Evolutionary conservation across 2,888 invertebrate genomes (phyloP), one percentile per base, ranked within the genome.

Genomic region (Nipponacmea schrenckii): DNA sequence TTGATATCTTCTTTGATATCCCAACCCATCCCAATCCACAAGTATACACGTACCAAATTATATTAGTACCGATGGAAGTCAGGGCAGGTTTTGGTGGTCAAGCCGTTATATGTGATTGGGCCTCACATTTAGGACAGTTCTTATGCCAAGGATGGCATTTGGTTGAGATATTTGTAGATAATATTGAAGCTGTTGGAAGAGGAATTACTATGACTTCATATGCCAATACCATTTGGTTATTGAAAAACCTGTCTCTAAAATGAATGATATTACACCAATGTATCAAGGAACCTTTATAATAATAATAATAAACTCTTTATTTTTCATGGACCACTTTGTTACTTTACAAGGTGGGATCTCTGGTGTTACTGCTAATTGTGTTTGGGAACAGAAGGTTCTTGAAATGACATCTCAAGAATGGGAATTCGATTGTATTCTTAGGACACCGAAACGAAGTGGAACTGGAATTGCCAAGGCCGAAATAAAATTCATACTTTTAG

Each of bases 1-100:
- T 84, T 8, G 86, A 87, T 62, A 77, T 87, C 24, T 86, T 87
- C 79, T 85, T 84, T 77, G 84, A 86, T 71, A 74, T 84, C 8
- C 86, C 87, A 0, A 69, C 67, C 10, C 76, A 77, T 26, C 79
- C 81, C 2, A 71, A 62, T 14, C 71, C 76, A 12, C 77, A 79
- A 62, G 71, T 75, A 27, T 87, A 82, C 67, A 77, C 77, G 12
- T 87, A 86, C 77, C 84, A 84, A 71, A 75, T 79, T 4, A 77
- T 84, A 26, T 79, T 78, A 0, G 77, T 85, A 73, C 26, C 44
- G 17, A 66, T 69, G 20, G 62, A 64, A 26, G 14, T 50, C 3
- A 46, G 66, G 26, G 50, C 71, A 4, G 64, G 67, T 31, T 69
- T 71, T 24, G 69, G 74, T 2, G 73, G 75, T 45, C 73, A 75